Conservation (phyloP, 2,888 invertebrate species). For the Omphaloscelis lunosa region DNA sequence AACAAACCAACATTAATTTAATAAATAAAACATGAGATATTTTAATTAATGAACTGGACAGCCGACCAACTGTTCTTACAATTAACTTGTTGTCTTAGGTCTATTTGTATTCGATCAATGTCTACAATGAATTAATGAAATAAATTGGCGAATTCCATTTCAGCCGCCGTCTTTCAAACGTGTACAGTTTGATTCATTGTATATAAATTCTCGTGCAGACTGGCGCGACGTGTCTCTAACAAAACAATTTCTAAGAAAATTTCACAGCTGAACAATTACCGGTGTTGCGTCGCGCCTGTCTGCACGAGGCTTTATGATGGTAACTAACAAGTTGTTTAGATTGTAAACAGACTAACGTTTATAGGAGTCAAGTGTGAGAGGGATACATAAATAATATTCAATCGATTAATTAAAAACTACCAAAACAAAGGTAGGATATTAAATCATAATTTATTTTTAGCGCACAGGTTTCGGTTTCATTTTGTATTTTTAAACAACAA, state of each 20-base stretch:
- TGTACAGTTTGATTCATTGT: constrained; percentile 7
- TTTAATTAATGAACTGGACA: constrained; percentile 4
- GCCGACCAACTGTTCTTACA: neutral
- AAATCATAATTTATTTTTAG: neutral
- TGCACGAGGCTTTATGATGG: neutral
- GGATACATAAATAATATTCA: neutral
- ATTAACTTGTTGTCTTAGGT: neutral
- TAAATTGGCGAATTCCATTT: constrained; percentile 25
- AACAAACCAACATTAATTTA: neutral
- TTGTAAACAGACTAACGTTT: constrained; percentile 14
- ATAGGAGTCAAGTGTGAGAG: constrained; percentile 11
- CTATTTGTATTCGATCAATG: constrained; percentile 31
- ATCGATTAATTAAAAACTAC: neutral
- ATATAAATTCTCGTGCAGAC: too few relatives aligned
- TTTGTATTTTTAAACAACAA: constrained; percentile 10
- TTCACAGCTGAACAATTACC: too few relatives aligned
- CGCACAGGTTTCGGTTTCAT: neutral
- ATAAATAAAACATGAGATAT: neutral
- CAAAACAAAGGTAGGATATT: too few relatives aligned
- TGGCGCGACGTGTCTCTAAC: too few relatives aligned
- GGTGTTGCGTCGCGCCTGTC: too few relatives aligned
- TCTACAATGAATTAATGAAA: constrained; percentile 27
- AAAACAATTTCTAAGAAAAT: too few relatives aligned
- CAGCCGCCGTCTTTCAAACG: constrained; percentile 17
- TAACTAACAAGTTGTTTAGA: constrained; percentile 20